Evolutionary conservation across 2,888 invertebrate genomes (phyloP).

Genomic region (Blastobasis adustella): DNA sequence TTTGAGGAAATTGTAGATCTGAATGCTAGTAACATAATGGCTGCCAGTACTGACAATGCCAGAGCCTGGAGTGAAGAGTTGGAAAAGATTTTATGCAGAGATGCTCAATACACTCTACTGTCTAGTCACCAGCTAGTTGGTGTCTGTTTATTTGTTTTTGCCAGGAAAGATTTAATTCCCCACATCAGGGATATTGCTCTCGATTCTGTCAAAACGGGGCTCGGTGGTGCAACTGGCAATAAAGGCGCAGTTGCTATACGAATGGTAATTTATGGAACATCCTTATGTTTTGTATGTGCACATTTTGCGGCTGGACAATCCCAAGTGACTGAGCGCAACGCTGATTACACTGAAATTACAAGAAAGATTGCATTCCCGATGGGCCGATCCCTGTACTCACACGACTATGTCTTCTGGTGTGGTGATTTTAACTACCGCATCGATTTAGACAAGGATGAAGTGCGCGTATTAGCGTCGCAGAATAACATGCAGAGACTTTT

Average conservation of each 20-base stretch:
- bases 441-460: constrained; percentile 95
- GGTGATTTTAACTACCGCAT: constrained; percentile 99
- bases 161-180: constrained; percentile 91
- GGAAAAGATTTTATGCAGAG: constrained; percentile 91
- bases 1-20: constrained; percentile 99
- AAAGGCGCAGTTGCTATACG: constrained; percentile 97
- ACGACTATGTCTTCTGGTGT: constrained; percentile 99
- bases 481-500: constrained; percentile 85
- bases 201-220: constrained; percentile 97
- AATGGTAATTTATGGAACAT: constrained; percentile 92
- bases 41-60: constrained; percentile 92
- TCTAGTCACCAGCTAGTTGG: constrained; percentile 97
- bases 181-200: constrained; percentile 94
- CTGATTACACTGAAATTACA: constrained; percentile 96
- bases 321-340: constrained; percentile 95
- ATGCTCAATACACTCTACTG: constrained; percentile 90
- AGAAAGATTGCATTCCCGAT: constrained; percentile 92
- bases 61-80: constrained; percentile 96
- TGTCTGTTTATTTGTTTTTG: constrained; percentile 96
- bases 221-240: constrained; percentile 98
- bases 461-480: constrained; percentile 86
- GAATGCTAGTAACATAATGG: constrained; percentile 98
- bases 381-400: constrained; percentile 93
- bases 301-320: constrained; percentile 99
- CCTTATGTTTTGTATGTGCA: constrained; percentile 97